These are phyloP conservation scores for Radopholus similis DNA, from an alignment of 1,140 invertebrate genomes.

Conservation along the genomic window DNA sequence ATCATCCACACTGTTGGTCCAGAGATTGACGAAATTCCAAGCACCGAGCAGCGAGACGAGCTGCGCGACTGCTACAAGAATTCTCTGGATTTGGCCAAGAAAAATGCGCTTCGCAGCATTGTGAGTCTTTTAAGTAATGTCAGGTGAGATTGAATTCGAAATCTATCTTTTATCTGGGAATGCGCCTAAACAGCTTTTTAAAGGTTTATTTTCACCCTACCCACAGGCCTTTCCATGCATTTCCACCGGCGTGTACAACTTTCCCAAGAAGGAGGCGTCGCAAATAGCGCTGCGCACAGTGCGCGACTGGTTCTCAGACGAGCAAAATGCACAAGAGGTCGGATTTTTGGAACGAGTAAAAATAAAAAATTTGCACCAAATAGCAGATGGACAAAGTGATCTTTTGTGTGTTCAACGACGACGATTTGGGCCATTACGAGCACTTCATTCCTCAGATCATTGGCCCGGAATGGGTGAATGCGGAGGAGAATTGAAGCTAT, in stretches of 20 bases:
- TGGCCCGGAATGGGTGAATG: too few relatives aligned
- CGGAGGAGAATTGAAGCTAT: too few relatives aligned
- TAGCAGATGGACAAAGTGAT: constrained; percentile 21
- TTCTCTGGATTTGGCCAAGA: constrained; percentile 23
- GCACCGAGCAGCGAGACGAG: neutral
- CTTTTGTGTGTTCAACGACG: constrained; percentile 26
- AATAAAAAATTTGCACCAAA: neutral
- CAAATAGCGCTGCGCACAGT: constrained; percentile 22
- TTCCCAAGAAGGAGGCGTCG: constrained; percentile 27
- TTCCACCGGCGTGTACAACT: constrained; percentile 31
- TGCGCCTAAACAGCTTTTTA: neutral
- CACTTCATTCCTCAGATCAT: constrained; percentile 9
- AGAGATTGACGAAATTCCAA: neutral
- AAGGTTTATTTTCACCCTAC: neutral
- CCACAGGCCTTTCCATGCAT: constrained; percentile 37
- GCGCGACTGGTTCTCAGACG: constrained; percentile 10
- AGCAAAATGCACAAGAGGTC: constrained; percentile 11
- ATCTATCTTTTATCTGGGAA: neutral
- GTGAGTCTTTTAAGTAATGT: too few relatives aligned
- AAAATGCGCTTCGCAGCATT: constrained; percentile 20
- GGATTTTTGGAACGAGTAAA: neutral
- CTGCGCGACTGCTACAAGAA: constrained; percentile 24
- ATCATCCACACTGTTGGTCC: constrained; percentile 34
- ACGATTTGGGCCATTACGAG: constrained; percentile 20
- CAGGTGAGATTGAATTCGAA: too few relatives aligned